Percentiles rank a stretch among this genome's conserved stretches.
Evolutionary conservation across 2,888 invertebrate species (phyloP).

Genomic region (Leptopilina syphax): DNA sequence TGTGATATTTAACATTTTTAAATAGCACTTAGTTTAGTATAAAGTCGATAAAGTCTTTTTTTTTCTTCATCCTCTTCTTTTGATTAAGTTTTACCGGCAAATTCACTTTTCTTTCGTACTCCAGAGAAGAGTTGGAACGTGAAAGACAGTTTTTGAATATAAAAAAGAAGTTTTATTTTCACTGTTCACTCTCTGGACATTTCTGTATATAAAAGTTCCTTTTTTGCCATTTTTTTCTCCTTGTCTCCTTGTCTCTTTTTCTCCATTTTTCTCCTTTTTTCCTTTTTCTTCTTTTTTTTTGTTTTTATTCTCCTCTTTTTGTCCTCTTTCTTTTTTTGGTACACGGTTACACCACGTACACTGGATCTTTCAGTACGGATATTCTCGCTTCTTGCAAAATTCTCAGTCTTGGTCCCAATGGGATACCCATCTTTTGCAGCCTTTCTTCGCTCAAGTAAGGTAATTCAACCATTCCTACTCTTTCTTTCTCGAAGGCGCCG

Average conservation of each 20-base stretch:
- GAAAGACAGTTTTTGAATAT: conserved; percentile 38
- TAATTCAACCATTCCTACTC: conserved; percentile 92
- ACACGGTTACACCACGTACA: conserved; percentile 77
- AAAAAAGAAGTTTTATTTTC: conserved; percentile 30
- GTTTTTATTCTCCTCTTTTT: no score
- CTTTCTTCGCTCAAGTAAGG: conserved; percentile 94
- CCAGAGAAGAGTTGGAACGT: conserved; percentile 23
- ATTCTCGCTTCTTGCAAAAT: conserved; percentile 91
- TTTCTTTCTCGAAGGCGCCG: conserved; percentile 88
- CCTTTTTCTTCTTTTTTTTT: no score
- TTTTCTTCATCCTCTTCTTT: not conserved
- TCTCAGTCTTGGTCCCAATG: conserved; percentile 90
- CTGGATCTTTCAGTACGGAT: conserved; percentile 81
- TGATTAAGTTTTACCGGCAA: conserved; percentile 23
- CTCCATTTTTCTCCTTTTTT: not conserved
- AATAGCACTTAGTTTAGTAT: not conserved
- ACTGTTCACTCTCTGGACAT: conserved; percentile 39
- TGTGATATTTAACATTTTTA: conserved; percentile 8
- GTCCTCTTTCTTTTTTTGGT: not conserved
- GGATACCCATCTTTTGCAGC: conserved; percentile 92
- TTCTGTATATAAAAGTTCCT: conserved; percentile 2
- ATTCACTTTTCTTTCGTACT: not conserved
- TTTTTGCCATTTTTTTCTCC: conserved; percentile 1
- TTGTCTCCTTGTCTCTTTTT: not conserved
- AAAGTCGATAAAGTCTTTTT: not conserved